Conservation (phyloP, 2,888 invertebrate species). For the Dicycla oo region DNA sequence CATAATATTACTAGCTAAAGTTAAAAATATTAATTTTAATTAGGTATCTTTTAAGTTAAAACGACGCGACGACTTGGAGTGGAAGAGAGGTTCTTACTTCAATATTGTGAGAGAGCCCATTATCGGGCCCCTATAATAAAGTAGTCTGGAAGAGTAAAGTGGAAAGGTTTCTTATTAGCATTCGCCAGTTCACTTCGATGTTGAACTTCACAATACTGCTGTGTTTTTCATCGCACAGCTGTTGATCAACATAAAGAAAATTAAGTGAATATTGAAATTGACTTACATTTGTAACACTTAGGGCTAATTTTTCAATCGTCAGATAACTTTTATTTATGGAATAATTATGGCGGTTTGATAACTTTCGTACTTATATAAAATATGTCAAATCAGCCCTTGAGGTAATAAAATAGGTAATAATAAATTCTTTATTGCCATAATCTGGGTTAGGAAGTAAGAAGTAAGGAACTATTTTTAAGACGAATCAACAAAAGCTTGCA, state of each 20-base stretch:
- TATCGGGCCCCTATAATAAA: slow-evolving; percentile 28
- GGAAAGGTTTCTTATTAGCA: slow-evolving; percentile 35
- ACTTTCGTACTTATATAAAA: too few relatives aligned
- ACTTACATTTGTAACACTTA: neutral
- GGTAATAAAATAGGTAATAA: too few relatives aligned
- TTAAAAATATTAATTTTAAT: slow-evolving; percentile 16
- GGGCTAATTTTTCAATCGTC: too few relatives aligned
- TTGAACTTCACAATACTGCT: slow-evolving; percentile 5
- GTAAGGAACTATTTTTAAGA: too few relatives aligned
- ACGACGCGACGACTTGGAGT: slow-evolving; percentile 7
- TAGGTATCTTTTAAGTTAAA: slow-evolving; percentile 1
- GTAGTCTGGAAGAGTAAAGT: slow-evolving; percentile 20
- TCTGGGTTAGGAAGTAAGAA: too few relatives aligned
- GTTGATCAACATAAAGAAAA: slow-evolving; percentile 20
- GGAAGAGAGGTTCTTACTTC: slow-evolving; percentile 14
- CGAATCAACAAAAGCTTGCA: too few relatives aligned
- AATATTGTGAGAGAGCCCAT: slow-evolving; percentile 46
- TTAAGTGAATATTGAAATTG: slow-evolving; percentile 11
- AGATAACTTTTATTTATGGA: too few relatives aligned
- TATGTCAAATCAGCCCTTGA: too few relatives aligned
- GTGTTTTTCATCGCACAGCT: slow-evolving; percentile 18
- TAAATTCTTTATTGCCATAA: too few relatives aligned
- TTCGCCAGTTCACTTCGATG: slow-evolving; percentile 4
- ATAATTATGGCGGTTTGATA: too few relatives aligned
- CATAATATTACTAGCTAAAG: too few relatives aligned